Percentiles rank a stretch among this genome's conserved stretches.
These are phyloP conservation scores for Peromyscus eremicus DNA, from an alignment of 2,797 vertebrate species.

Conservation along the genomic window DNA sequence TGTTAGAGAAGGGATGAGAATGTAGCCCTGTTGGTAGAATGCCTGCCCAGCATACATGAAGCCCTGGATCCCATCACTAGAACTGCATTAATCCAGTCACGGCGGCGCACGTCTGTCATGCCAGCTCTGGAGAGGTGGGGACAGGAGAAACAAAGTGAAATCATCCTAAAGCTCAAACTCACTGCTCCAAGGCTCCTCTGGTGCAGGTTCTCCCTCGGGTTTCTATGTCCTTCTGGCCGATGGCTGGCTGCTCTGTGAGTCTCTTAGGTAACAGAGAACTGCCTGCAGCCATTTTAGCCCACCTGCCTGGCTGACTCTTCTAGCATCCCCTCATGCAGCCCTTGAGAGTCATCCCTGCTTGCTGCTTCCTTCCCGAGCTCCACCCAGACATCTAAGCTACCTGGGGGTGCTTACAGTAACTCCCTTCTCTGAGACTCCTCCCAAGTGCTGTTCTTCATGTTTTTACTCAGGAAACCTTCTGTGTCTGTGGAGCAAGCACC, in stretches of 20 bases:
- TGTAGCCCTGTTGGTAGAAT: background rate
- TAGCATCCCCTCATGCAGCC: background rate
- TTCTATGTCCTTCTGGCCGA: background rate
- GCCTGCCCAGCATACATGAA: background rate
- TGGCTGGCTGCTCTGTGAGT: background rate
- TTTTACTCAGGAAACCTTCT: too few species aligned
- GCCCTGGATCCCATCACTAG: background rate
- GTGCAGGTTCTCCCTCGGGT: background rate
- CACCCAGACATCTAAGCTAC: background rate
- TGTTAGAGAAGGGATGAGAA: background rate
- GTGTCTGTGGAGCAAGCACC: too few species aligned
- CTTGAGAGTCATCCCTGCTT: background rate
- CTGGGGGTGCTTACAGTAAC: background rate
- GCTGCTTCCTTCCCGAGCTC: background rate
- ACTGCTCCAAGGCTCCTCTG: background rate
- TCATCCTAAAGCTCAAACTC: background rate
- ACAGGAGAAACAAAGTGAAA: background rate
- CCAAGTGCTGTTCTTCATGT: too few species aligned
- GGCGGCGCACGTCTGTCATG: too few species aligned
- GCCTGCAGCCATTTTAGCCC: background rate
- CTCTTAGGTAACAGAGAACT: background rate
- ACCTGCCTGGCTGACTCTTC: background rate
- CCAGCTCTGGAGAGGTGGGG: background rate
- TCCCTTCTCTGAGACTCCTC: too few species aligned
- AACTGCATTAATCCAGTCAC: background rate